Evolutionary conservation across 2,797 vertebrate species (phyloP), one percentile per base, ranked within the genome.

Genomic region (Halcyon badia): DNA sequence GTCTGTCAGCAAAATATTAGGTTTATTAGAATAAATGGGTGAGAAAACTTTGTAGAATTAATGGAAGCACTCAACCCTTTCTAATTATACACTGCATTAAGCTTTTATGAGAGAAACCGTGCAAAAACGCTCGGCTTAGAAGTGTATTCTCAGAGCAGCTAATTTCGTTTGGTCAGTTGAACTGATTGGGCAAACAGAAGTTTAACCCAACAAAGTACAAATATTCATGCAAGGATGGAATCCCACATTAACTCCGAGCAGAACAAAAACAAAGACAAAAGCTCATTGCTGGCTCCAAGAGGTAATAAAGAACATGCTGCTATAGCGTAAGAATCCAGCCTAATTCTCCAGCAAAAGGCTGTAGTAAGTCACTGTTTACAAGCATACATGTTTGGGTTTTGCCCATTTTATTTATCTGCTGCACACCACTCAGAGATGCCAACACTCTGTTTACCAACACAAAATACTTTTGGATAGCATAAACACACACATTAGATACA

Each of bases 51-150:
- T 35, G 28, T 37, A 76, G 41, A 95, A 94, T 37, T 85, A 89
- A 95, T 91, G 87, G 60, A 91, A 86, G 96, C 89, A 90, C 87
- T 83, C 82, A 95, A 49, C 56, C 87, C 58, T 87, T 92, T 79
- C 87, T 92, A 86, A 95, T 94, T 93, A 95, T 64, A 89, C 25
- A 70, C 31, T 52, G 28, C 20, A 44, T 95, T 94, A 94, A 83
- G 91, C 51, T 96, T 94, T 90, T 78, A 91, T 85, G 57, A 95
- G 30, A 81, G 56, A 93, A 93, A 79, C 35, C 39, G 35, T 19
- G 48, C 22, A 79, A 81, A 83, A 37, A 66, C 57, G 48, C 44
- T 96, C 87, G 42, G 30, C 65, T 56, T 61, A 39, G 65, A 87
- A 87, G 35, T 39, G 25, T 80, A 58, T 68, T 82, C 44, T 96